Evolutionary conservation across 2,113 vertebrate species (phyloP), one percentile per base, ranked within the genome.

Genomic region (Scopus umbretta): DNA sequence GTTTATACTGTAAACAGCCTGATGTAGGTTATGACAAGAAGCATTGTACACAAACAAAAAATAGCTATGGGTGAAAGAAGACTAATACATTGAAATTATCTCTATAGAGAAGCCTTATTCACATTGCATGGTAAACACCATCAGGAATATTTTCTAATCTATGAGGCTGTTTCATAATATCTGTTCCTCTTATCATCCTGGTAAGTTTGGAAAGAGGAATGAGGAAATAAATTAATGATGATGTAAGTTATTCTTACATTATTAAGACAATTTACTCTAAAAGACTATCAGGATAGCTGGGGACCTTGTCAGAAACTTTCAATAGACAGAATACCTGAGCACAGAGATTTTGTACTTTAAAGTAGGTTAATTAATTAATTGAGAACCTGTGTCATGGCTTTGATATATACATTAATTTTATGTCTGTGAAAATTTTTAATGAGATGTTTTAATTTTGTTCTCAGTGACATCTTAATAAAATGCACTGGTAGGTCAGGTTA

Each of bases 341-440:
- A 85, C 50, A 71, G 94, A 96, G 87, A 88, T 87, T 96, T 92
- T 85, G 49, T 76, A 76, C 71, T 91, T 92, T 70, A 70, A 94
- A 95, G 59, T 85, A 90, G 95, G 91, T 91, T 96, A 97, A 96
- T 97, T 91, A 94, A 96, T 95, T 95, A 94, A 96, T 93, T 76
- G 92, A 94, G 67, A 91, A 76, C 78, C 50, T 29, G 13, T 90
- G 91, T 88, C 78, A 45, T 43, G 79, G 50, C 86, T 97, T 88
- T 94, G 74, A 96, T 97, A 95, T 91, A 95, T 92, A 92, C 83
- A 89, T 95, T 94, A 96, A 94, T 91, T 96, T 95, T 59, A 42
- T 83, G 78, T 76, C 89, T 80, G 63, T 70, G 86, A 87, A 94
- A 91, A 74, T 40, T 80, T 94, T 95, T 96, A 96, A 97, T 95